phyloP scores from a whole-genome alignment of 2,797 vertebrate genomes.

The Alfaro cultratus region DNA sequence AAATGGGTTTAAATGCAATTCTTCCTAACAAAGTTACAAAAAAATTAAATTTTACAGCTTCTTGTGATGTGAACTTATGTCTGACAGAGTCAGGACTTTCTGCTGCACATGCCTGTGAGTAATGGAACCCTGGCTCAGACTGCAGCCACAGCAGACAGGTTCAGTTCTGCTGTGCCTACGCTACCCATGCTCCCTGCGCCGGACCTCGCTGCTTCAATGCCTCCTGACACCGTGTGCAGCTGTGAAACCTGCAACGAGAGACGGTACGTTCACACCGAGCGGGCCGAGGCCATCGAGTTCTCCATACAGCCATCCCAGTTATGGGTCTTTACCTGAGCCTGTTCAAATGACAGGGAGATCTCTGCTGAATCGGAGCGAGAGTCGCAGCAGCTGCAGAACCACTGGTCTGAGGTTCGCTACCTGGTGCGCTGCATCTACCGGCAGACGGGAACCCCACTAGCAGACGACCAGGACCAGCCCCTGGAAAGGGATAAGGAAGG shows the following conservation, averaged over 20 bases:
- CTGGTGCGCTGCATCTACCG: constrained; percentile 97
- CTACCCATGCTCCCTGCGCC: constrained; percentile 85
- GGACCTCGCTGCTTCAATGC: constrained; percentile 82
- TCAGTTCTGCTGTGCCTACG: constrained; percentile 84
- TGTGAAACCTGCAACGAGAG: constrained; percentile 96
- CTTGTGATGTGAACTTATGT: background rate
- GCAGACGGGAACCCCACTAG: constrained; percentile 92
- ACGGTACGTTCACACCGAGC: constrained; percentile 79
- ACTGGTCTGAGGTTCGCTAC: constrained; percentile 98
- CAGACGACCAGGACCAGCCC: constrained; percentile 93
- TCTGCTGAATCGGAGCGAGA: constrained; percentile 92
- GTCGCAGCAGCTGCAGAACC: constrained; percentile 96
- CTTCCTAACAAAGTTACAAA: background rate
- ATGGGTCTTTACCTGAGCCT: background rate
- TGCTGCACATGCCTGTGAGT: constrained; percentile 91
- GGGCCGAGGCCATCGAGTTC: background rate
- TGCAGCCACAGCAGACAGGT: constrained; percentile 81
- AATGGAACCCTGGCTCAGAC: constrained; percentile 88
- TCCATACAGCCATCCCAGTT: background rate
- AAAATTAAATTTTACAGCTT: background rate
- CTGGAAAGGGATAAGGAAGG: constrained; percentile 93
- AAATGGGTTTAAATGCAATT: background rate
- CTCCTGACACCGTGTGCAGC: constrained; percentile 87
- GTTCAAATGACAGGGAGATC: constrained; percentile 84
- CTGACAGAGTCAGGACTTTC: constrained; percentile 91